Base-by-base conservation (phyloP, 1,140 invertebrate genomes). In the Melanaphis sacchari region DNA sequence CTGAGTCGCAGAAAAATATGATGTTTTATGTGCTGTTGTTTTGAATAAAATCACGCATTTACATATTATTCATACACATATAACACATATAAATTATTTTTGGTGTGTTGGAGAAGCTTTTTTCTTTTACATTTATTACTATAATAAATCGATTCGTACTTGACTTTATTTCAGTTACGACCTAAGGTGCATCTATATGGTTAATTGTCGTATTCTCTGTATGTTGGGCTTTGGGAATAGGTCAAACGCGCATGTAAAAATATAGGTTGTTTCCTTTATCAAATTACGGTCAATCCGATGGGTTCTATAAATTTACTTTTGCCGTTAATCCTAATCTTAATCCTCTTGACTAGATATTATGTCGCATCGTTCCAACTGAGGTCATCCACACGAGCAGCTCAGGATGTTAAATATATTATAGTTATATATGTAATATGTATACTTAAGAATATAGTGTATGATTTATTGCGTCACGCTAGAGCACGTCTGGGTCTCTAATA, bases 291-390 rank as follows among this genome's bases (percentile, higher is more conserved):
- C 49, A 38, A 54, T 36, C 36, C 49, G 24, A 36, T 26, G 36
- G 22, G 49, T 38, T 36, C 38, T 8, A 89, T 89, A 52, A 52
- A 85, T 54, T 89, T 52, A 52, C 46, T 54, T 89, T 54, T 11
- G n/a, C 4, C 49, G 88, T 89, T 89, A 89, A 89, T 89, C 49
- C 88, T 89, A 89, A 89, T 89, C 46, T 36, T 89, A 89, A 89
- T 89, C 87, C 87, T 89, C 88, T 54, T 54, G 22, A 24, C 49
- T 54, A 49, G 49, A n/a, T 43, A 76, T 76, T n/a, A 76, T 76
- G 59, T 76, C 59, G 59, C 31, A 41, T 54, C 24, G 36, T 89
- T 11, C 18, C 49, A 4, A 26, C 46, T 8, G 88, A 54, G 46
- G 46, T 54, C 88, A 89, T 52, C 49, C 36, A 24, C 49, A 40